phyloP scores from a whole-genome alignment of 2,113 vertebrate genomes.

The Eolophus roseicapilla region DNA sequence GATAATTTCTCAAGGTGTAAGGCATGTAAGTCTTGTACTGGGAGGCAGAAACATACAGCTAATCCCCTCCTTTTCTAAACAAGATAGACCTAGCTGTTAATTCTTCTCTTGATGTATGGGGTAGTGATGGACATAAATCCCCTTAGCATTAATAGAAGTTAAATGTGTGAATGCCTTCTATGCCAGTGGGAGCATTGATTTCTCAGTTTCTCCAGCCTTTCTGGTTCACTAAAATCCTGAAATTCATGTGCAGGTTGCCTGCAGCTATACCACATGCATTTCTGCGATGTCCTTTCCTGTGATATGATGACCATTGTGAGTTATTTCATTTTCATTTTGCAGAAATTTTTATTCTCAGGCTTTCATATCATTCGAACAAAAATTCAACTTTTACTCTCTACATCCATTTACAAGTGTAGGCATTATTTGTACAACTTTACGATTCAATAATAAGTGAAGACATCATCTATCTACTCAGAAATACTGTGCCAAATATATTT shows the following conservation, averaged over 20 bases:
- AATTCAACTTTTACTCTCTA: neutral
- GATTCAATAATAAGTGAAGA: neutral
- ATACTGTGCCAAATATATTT: neutral
- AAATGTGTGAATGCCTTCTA: constrained; percentile 6
- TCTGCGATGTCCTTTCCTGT: neutral
- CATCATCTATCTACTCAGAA: neutral
- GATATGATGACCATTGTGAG: neutral
- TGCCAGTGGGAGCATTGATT: neutral
- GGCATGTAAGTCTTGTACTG: neutral
- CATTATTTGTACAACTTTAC: neutral
- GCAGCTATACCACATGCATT: neutral
- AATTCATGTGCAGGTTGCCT: neutral
- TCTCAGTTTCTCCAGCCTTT: neutral
- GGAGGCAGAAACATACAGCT: constrained; percentile 3
- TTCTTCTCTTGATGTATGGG: neutral
- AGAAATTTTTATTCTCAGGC: neutral
- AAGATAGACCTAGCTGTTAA: neutral
- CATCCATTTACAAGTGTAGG: neutral
- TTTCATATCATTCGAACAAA: neutral
- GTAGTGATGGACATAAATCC: constrained; percentile 12
- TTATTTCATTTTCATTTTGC: neutral
- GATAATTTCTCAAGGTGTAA: neutral
- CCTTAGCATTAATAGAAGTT: constrained; percentile 28
- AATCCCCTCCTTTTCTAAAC: constrained; percentile 25
- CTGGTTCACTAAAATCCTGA: neutral